A percentile compares a stretch with the other conserved stretches of the same genome.
Evolutionary conservation across 1,140 invertebrate species (phyloP).

Genomic region (Odontomachus brunneus): DNA sequence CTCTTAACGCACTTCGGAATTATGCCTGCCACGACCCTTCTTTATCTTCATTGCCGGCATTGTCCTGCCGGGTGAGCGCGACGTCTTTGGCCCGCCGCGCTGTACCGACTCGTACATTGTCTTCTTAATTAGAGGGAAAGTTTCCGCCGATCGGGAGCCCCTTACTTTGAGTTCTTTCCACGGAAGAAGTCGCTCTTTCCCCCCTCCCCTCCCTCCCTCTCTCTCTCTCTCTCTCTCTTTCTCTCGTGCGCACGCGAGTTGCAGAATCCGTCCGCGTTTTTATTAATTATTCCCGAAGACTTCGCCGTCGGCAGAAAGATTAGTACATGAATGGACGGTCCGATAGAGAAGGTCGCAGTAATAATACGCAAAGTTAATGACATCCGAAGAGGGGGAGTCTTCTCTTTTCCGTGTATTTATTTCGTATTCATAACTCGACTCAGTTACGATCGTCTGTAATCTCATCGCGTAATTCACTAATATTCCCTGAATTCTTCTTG

Average conservation of each 20-base stretch:
- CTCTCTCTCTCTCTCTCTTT: constrained; percentile 24
- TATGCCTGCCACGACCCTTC: constrained; percentile 73
- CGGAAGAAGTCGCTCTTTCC: constrained; percentile 1
- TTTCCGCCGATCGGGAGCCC: constrained; percentile 51
- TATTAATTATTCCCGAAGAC: constrained; percentile 51
- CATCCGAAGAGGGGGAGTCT: background rate
- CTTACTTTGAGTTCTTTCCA: constrained; percentile 52
- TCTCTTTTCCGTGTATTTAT: no score
- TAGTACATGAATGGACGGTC: constrained; percentile 21
- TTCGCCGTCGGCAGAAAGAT: constrained; percentile 26
- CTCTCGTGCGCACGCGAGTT: constrained; percentile 18
- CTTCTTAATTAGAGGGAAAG: constrained; percentile 60
- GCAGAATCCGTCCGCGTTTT: constrained; percentile 36
- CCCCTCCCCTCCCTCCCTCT: background rate
- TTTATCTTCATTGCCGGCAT: constrained; percentile 73
- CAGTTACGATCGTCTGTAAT: constrained; percentile 12
- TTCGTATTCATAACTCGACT: background rate
- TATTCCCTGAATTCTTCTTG: background rate
- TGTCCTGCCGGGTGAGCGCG: constrained; percentile 52
- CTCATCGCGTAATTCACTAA: background rate
- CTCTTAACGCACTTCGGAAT: constrained; percentile 76
- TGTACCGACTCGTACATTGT: constrained; percentile 28
- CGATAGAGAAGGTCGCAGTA: background rate
- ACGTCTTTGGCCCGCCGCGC: constrained; percentile 46
- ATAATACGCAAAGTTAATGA: constrained; percentile 27